Base-by-base conservation (phyloP, 2,888 invertebrate species). In the Thecophora atra region DNA sequence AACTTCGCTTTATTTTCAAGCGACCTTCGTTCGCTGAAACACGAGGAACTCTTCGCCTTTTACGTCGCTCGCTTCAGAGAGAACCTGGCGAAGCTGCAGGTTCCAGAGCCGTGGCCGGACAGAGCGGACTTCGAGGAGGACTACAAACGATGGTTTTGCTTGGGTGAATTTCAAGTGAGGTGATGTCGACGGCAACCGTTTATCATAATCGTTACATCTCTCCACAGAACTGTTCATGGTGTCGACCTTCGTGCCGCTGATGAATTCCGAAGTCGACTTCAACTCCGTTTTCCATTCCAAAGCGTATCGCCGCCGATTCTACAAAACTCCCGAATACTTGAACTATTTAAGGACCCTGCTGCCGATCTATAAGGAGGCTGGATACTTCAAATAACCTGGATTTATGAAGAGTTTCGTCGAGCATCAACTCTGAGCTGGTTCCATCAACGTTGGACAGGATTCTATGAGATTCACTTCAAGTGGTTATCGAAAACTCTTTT, bases 21-120 rank as follows among this genome's bases (percentile, higher is more conserved):
- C n/a, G 30, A 58, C 4, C 28, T 73, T 37, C 68, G 68, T 26
- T 54, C 68, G 4, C 21, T 63, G 19, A 68, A 68, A 17, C 62
- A 60, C 17, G 47, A 19, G 1, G 73, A 73, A 19, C 63, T 73
- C 5, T 47, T 70, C 2, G 21, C 56, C 15, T 67, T 42, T 42
- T 73, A 73, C 44, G 70, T 70, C 26, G 24, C n/a, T n/a, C 42
- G 56, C 28, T 73, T 73, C 15, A 8, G 51, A 11, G 58, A 42
- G 5, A 42, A 67, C 56, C 60, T 73, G 8, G 37, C 54, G 21
- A 70, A 69, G 51, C 56, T 72, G 13, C 24, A 51, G 19, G 69
- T 54, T 21, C n/a, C 42, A 11, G 28, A 19, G 1, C 37, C 37
- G 1, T n/a, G 37, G 6, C 73, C 62, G 3, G 42, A 19, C 17